phyloP scores from a whole-genome alignment of 2,113 vertebrate species.

The Origma solitaria region DNA sequence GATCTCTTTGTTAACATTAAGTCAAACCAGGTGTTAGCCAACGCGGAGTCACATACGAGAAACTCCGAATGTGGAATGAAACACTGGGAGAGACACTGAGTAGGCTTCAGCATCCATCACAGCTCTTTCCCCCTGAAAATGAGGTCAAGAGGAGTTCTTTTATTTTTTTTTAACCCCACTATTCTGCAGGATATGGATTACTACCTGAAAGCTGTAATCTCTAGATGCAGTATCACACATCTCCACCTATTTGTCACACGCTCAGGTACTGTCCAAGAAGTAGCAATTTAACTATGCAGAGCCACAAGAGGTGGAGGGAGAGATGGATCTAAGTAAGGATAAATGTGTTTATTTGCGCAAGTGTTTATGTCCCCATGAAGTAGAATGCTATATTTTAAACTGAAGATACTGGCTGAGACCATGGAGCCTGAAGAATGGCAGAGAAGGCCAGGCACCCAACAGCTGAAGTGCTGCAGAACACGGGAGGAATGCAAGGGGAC shows the following conservation, averaged over 20 bases:
- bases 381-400: neutral
- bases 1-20: neutral
- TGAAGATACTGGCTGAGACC: neutral
- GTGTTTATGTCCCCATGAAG: neutral
- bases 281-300: neutral
- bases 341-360: neutral
- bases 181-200: neutral
- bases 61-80: neutral
- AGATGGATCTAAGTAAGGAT: neutral
- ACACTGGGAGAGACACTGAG: neutral
- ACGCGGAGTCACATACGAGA: neutral
- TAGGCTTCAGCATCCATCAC: neutral
- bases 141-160: neutral
- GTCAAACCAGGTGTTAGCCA: neutral
- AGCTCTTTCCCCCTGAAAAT: neutral
- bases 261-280: neutral
- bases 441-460: neutral
- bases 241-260: neutral
- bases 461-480: neutral
- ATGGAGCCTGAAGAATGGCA: neutral
- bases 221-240: neutral
- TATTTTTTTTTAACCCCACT: neutral
- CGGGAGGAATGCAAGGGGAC: neutral
- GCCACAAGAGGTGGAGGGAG: fast-evolving
- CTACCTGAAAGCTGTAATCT: neutral